phyloP scores from a whole-genome alignment of 2,113 vertebrate genomes.

The Echinops telfairi region DNA sequence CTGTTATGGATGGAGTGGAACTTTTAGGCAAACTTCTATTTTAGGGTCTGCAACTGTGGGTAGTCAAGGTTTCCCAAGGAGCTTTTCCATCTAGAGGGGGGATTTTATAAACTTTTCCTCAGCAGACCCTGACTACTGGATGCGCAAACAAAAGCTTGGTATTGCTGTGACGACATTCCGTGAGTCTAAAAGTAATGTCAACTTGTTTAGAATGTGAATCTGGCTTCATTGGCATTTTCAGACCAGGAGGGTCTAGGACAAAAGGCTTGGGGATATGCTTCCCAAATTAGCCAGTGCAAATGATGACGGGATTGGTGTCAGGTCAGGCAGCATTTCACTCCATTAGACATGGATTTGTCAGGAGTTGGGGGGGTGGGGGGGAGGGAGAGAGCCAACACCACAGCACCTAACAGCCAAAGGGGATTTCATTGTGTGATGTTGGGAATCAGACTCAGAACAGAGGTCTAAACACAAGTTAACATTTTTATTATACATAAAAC shows the following conservation, averaged over 20 bases:
- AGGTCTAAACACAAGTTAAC: neutral
- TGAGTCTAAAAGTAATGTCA: neutral
- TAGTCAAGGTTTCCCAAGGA: neutral
- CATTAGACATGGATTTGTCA: neutral
- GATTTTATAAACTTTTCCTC: neutral
- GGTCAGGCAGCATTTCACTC: neutral
- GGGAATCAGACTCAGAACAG: neutral
- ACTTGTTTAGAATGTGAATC: neutral
- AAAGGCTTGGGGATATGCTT: neutral
- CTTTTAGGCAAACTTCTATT: neutral
- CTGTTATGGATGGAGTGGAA: neutral
- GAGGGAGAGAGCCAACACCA: neutral
- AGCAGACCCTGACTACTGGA: neutral
- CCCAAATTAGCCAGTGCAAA: neutral
- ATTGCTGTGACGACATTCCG: neutral
- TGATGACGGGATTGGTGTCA: neutral
- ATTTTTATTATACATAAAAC: neutral
- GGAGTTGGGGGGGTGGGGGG: neutral
- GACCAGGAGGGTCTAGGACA: neutral
- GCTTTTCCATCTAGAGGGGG: neutral
- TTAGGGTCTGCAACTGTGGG: neutral
- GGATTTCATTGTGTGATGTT: neutral
- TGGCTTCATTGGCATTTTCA: neutral
- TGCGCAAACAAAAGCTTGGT: neutral
- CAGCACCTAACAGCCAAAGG: neutral